Base-by-base conservation (phyloP, 2,888 invertebrate species). In the Machimus rusticus region DNA sequence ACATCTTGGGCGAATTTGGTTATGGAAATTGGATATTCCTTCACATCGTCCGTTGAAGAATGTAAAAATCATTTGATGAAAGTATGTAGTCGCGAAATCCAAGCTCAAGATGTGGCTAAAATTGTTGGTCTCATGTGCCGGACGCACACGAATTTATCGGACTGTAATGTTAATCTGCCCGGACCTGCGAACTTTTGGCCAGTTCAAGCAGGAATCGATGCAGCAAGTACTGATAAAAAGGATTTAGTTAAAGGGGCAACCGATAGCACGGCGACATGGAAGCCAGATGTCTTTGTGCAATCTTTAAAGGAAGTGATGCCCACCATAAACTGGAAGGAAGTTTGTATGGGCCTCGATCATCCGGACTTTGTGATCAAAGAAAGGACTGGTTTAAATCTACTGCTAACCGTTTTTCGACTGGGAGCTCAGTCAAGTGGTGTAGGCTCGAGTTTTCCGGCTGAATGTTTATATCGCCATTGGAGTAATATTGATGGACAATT, bases 401-500 rank as follows among this genome's bases (percentile, higher is more conserved):
- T 99, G 74, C 95, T 98, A 90, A 96, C 96, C 84, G 97, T 97
- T 82, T 93, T 99, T 86, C 94, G 96, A 88, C 93, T 96, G 88
- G 98, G 98, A 8, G 94, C 97, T 28, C 96, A 97, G 91, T 95
- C 95, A 89, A 95, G 96, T 89, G 95, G 95, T 88, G 95, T 95
- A 90, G 95, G 95, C 0, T 94, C 95, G 51, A 95, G 95, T 82
- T 97, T 98, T 90, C 99, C 99, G 0, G 95, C 98, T 31, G 98
- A 98, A 91, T 95, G 96, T 90, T 94, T 98, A 89, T 99, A 98
- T 92, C 95, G 97, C 76, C 95, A 96, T 89, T 99, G 99, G 99
- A 96, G 96, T 88, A 98, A 98, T 93, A 94, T 97, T 31, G 98
- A 99, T 91, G 98, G 98, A 76, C 99, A 97, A 93, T 95, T 99